Evolutionary conservation across 2,888 invertebrate species (phyloP), one percentile per base, ranked within the genome.

Genomic region (Phalera bucephala): DNA sequence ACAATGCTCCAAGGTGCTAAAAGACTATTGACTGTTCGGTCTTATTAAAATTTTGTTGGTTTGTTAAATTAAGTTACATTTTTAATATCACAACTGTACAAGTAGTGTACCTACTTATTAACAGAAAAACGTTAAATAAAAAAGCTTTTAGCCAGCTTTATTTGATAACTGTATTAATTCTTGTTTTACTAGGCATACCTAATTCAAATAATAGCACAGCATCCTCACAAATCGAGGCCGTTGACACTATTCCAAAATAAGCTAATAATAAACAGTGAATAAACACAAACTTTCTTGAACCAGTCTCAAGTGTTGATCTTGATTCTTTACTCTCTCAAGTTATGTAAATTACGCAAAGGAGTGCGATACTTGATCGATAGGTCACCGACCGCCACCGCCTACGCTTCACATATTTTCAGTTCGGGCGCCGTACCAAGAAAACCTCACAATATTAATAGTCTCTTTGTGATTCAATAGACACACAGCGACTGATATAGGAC

Each of bases 341-440:
- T 89, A 89, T 89, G 88, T 85, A 82, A 89, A 89, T 89, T 75
- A 78, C 60, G 69, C 69, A 71, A 76, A 81, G 54, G 60, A 72
- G 78, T 80, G 80, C 72, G 66, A 83, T 81, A 82, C 73, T 72
- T 77, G 72, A 79, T 84, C 69, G 60, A 73, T 72, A 65, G 86
- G 80, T 88, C 86, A 68, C 45, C 73, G 85, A 85, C 84, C 86
- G 63, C 55, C 48, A 52, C 54, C 71, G 64, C 80, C 84, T 65
- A 82, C 80, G 59, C 69, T 51, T 52, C 47, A 51, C 36, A 56
- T 33, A 45, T 53, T 70, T 68, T 65, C 62, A 74, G 65, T 60
- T 63, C 57, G 52, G 71, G 56, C 62, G 52, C 52, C 62, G 53
- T 50, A 56, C 56, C 58, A 55, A 54, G 49, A 47, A 60, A 53